Evolutionary conservation across 2,888 invertebrate species (phyloP).

Genomic region (Stenchaetothrips biformis): DNA sequence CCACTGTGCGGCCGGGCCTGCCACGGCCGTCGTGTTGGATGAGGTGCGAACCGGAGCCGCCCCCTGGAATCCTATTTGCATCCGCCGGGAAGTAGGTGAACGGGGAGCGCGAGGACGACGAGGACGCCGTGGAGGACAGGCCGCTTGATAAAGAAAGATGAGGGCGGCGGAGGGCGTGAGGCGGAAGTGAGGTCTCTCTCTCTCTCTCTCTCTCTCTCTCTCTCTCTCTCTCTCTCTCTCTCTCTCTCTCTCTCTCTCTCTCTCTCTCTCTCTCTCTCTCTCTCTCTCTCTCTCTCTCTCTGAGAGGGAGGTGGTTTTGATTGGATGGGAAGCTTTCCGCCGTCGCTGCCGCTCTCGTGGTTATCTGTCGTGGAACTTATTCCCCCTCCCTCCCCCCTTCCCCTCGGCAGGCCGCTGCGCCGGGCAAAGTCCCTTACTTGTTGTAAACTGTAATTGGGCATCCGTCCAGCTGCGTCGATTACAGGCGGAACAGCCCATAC

Average conservation of each 20-base stretch:
- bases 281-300: too few species aligned
- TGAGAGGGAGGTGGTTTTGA: background rate
- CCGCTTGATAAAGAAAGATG: background rate
- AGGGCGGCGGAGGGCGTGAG: background rate
- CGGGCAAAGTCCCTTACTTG: slow-evolving; percentile 18
- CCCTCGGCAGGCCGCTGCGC: background rate
- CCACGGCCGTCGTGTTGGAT: background rate
- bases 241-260: too few species aligned
- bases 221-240: too few species aligned
- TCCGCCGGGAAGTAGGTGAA: background rate
- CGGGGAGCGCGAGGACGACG: background rate
- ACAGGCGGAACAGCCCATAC: background rate
- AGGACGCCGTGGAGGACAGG: background rate
- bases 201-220: too few species aligned
- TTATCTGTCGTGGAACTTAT: slow-evolving; percentile 22
- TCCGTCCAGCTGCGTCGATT: slow-evolving; percentile 24
- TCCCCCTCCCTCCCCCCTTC: background rate
- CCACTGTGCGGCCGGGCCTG: background rate
- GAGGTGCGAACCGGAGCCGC: slow-evolving; percentile 17
- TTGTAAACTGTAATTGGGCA: slow-evolving; percentile 25
- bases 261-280: too few species aligned
- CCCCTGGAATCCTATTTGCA: slow-evolving; percentile 15
- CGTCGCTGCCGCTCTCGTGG: background rate
- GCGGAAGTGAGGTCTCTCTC: too few species aligned
- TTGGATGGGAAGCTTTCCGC: background rate